Evolutionary conservation across 2,797 vertebrate genomes (phyloP), one percentile per base, ranked within the genome.

Genomic region (Gorsachius magnificus): DNA sequence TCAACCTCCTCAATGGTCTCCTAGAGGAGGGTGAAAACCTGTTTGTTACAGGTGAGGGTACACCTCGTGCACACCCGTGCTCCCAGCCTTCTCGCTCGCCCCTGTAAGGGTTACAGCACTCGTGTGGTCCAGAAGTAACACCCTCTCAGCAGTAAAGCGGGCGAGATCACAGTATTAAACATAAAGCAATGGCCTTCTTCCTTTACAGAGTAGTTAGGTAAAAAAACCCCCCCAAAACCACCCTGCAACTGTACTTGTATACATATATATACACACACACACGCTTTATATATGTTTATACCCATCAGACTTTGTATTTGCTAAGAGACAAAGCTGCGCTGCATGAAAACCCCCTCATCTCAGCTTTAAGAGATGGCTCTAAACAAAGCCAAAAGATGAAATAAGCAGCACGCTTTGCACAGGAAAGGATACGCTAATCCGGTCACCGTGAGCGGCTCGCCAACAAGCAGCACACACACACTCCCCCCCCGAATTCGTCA

Each of bases 1-100:
- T 99, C 99, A 0, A 99, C 99, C 19, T 99, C 99, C 89, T 99
- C 99, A 2, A 99, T 99, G 46, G 99, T 97, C 98, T 99, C 99
- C 99, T 98, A 56, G 2, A 43, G 26, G 43, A 17, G 35, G 72
- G 71, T 2, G 26, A 33, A 60, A 54, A 45, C 18, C 5, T 2
- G 7, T 15, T 11, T 35, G 79, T 28, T 17, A 69, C 17, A 15
- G 20, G 18, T 6, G 16, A 15, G 35, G 38, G 48, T 33, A 22
- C 18, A 26, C 4, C 48, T 33, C 46, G 0, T 0, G 14, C 17
- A 10, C 6, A 16, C 4, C 11, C 4, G 0, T 5, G 11, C 53
- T 25, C 41, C 38, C 43, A 8, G 35, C 41, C 31, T 41, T 14
- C 48, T 13, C 5, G 8, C 2, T 18, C 51, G 5, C n/a, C 4